Conservation (phyloP, 1,140 invertebrate genomes). For the Belonocnema kinseyi region DNA sequence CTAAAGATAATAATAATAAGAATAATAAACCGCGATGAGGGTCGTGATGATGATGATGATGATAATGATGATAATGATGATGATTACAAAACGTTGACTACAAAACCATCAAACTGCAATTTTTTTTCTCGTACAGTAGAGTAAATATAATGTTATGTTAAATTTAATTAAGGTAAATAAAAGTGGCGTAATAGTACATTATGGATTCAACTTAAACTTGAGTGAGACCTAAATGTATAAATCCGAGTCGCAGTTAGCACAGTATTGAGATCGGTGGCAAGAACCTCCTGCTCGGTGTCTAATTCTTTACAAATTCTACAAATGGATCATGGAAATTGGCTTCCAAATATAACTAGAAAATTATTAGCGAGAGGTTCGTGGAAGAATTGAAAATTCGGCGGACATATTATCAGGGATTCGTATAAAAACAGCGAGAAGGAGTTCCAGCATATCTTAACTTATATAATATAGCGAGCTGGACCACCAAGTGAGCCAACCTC, state of each 20-base stretch:
- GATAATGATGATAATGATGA: conserved; percentile 48
- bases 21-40: conserved; percentile 33
- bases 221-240: conserved; percentile 36
- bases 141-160: conserved; percentile 54
- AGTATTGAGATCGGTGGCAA: conserved; percentile 71
- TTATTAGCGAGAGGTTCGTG: conserved; percentile 32
- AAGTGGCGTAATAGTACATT: conserved; percentile 67
- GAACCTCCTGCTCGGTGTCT: conserved; percentile 67
- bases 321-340: neutral
- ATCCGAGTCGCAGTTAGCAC: conserved; percentile 62
- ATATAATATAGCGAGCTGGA: conserved; percentile 67
- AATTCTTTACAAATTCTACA: conserved; percentile 9
- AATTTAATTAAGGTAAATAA: conserved; percentile 65
- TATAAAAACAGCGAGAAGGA: conserved; percentile 53
- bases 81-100: conserved; percentile 68
- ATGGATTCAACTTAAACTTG: conserved; percentile 60
- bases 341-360: neutral
- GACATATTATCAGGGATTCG: conserved; percentile 12
- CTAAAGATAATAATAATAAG: conserved; percentile 40
- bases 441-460: conserved; percentile 63
- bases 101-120: conserved; percentile 64
- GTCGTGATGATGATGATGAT: conserved; percentile 50
- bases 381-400: conserved; percentile 35
- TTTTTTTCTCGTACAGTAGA: conserved; percentile 46
- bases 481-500: conserved; percentile 62